These are phyloP conservation scores for Tenthredo notha DNA, from an alignment of 2,888 invertebrate genomes.

Conservation along the genomic window DNA sequence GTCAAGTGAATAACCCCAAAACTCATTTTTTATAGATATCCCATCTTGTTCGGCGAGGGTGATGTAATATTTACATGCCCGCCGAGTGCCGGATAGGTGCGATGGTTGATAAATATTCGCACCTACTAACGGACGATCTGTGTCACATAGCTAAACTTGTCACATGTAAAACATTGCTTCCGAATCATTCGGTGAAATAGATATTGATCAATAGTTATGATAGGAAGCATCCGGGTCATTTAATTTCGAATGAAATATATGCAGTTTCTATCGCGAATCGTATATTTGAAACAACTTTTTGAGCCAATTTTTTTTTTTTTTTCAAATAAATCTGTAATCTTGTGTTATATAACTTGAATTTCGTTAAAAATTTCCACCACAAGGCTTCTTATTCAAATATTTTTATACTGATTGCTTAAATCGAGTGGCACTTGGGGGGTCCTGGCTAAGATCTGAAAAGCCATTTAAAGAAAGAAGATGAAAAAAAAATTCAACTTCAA, in stretches of 20 bases:
- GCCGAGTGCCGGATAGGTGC: slow-evolving; percentile 27
- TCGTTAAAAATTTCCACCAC: background rate
- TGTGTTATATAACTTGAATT: background rate
- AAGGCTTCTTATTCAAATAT: background rate
- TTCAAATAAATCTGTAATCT: background rate
- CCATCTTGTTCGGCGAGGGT: slow-evolving; percentile 44
- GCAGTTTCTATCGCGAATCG: background rate
- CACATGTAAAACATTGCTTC: background rate
- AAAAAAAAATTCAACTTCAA: too few relatives aligned
- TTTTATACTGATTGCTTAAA: background rate
- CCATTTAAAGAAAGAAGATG: background rate
- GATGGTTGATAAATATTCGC: slow-evolving; percentile 42
- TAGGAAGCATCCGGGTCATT: background rate
- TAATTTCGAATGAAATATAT: background rate
- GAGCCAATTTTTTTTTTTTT: background rate
- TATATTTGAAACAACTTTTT: too few relatives aligned
- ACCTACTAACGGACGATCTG: slow-evolving; percentile 27
- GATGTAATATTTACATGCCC: slow-evolving; percentile 48
- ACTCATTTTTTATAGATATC: slow-evolving; percentile 51
- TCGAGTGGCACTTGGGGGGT: background rate
- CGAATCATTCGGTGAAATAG: background rate
- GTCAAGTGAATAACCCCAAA: slow-evolving; percentile 49
- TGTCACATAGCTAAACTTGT: slow-evolving; percentile 21
- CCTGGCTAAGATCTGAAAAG: background rate
- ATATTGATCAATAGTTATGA: background rate